Evolutionary conservation across 2,797 vertebrate species (phyloP).

Genomic region (Geotrypetes seraphini): DNA sequence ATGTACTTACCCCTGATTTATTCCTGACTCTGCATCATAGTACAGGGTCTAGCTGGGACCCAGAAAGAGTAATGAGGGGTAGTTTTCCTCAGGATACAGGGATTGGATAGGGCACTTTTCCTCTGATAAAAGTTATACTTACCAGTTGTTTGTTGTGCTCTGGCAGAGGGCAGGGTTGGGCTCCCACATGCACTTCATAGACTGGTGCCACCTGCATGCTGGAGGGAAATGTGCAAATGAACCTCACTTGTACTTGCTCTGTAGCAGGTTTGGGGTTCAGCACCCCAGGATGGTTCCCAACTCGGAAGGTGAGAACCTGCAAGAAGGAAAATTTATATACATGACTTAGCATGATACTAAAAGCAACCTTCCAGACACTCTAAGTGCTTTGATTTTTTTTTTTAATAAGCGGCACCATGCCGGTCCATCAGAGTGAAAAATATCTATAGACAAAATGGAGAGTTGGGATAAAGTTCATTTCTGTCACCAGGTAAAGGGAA

Average conservation of each 20-base stretch:
- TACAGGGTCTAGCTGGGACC: no score
- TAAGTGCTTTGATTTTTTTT: no score
- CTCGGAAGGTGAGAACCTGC: slow-evolving; percentile 39
- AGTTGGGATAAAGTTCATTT: neutral
- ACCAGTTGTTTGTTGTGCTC: slow-evolving; percentile 44
- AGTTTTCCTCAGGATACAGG: neutral
- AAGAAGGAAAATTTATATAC: neutral
- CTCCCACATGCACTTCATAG: slow-evolving; percentile 9
- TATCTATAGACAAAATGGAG: no score
- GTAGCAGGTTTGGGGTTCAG: slow-evolving; percentile 35
- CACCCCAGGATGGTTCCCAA: slow-evolving; percentile 34
- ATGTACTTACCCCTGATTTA: no score
- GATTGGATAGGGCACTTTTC: neutral
- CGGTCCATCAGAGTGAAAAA: no score
- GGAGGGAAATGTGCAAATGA: slow-evolving; percentile 33
- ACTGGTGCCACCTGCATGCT: slow-evolving; percentile 35
- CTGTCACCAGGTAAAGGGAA: no score
- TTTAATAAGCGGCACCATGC: no score
- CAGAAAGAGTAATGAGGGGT: neutral
- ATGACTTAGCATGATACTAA: neutral
- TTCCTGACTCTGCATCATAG: no score
- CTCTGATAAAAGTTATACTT: neutral
- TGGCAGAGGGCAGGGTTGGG: slow-evolving; percentile 35
- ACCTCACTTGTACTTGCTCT: slow-evolving; percentile 37
- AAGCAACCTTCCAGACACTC: no score